Conservation (phyloP, 2,113 vertebrate species). For the Hippocampus mohnikei region DNA sequence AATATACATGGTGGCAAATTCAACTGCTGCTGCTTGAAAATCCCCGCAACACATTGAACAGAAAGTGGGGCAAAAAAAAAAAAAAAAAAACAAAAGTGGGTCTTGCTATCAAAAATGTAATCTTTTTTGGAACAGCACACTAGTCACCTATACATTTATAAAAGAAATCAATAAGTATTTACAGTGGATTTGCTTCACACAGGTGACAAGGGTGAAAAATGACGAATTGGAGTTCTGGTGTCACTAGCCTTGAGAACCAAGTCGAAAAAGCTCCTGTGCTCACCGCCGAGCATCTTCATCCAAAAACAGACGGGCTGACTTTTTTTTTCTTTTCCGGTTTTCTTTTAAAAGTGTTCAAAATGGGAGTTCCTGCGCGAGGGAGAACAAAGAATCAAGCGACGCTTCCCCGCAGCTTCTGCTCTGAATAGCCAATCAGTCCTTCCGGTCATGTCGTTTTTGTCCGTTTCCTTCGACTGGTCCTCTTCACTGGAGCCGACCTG, state of each 20-base stretch:
- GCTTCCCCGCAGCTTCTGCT: not conserved
- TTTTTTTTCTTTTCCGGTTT: constrained; percentile 33
- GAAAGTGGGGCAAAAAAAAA: constrained; percentile 10
- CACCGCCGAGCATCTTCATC: constrained; percentile 28
- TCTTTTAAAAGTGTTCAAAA: constrained; percentile 62
- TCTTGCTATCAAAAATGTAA: constrained; percentile 66
- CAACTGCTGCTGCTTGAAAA: constrained; percentile 45
- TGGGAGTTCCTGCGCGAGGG: constrained; percentile 35
- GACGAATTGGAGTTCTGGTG: constrained; percentile 31
- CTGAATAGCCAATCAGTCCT: constrained; percentile 23
- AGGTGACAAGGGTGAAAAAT: constrained; percentile 42
- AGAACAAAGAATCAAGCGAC: constrained; percentile 31
- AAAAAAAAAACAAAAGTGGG: constrained; percentile 45
- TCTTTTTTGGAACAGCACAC: constrained; percentile 71
- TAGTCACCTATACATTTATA: constrained; percentile 74
- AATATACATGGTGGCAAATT: constrained; percentile 59
- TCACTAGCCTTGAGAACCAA: constrained; percentile 48
- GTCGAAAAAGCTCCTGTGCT: constrained; percentile 50
- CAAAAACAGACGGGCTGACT: constrained; percentile 34
- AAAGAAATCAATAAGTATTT: constrained; percentile 71
- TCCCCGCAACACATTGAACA: constrained; percentile 41
- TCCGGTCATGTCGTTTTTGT: constrained; percentile 21
- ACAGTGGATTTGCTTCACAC: constrained; percentile 64
- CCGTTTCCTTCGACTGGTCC: not conserved
- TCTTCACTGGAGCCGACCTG: not conserved